Base-by-base conservation (phyloP, 2,888 invertebrate species). In the Amphipyra berbera region DNA sequence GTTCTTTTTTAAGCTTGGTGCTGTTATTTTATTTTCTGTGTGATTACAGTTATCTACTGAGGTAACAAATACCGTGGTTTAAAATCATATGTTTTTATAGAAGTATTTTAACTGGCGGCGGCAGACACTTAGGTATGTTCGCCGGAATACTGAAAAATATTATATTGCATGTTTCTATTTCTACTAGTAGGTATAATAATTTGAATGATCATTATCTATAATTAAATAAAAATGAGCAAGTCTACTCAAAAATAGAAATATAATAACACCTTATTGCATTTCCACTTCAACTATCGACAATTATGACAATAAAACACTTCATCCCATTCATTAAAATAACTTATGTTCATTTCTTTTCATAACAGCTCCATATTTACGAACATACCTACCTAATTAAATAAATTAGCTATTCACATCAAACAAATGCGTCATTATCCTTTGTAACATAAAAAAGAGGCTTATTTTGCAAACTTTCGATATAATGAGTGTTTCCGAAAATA, bases 401-500 rank as follows among this genome's bases (percentile, higher is more conserved):
- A 69, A 69, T 65, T 52, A 38, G 33, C 64, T 68, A 76, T 81
- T 74, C 63, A 74, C 59, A 73, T 64, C 59, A 73, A 71, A 68
- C 56, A 68, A 78, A 60, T 21, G 62, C 55, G 27, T 40, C 44
- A 63, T 67, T 62, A 61, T 65, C 50, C 53, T 74, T 66, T 61
- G 68, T 66, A 48, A 52, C 58, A 47, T 70, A 62, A 73, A 75
- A n/a, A 74, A 66, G 13, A 54, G 57, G 47, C n/a, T 57, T 55
- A n/a, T 56, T 67, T 74, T 41, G 14, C 14, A 54, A 78, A 81
- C 77, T 79, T 82, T 81, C 73, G 14, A 66, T 40, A 69, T 77
- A 79, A 75, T 74, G 47, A 37, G 59, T 67, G 72, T 76, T 73
- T 49, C 56, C 47, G 61, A 82, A 84, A 80, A 81, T 78, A 81